Conservation (phyloP, 64 coral and sea anemone genomes). For the Cladopsammia gracilis region DNA sequence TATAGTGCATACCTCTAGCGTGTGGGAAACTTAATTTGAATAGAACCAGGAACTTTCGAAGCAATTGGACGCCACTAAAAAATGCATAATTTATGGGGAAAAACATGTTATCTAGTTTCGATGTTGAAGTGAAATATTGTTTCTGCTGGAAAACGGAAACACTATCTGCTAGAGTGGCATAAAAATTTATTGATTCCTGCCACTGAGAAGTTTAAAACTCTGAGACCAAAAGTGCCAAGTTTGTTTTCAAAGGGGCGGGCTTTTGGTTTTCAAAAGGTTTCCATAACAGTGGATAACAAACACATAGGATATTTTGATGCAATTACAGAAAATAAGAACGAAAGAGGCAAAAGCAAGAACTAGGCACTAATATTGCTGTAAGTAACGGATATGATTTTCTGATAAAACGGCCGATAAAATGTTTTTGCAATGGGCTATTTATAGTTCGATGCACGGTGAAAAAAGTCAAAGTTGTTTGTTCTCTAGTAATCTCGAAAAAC, state of each 20-base stretch:
- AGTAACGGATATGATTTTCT: conserved; percentile 8
- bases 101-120: conserved; percentile 13
- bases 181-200: not conserved
- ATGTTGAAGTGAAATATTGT: conserved; percentile 6
- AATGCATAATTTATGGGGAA: conserved; percentile 25
- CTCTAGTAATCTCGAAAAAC: conserved; percentile 31
- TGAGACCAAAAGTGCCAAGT: not conserved
- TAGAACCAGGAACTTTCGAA: conserved; percentile 53
- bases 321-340: not conserved
- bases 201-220: not conserved
- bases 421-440: not conserved
- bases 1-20: conserved; percentile 39
- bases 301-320: conserved; percentile 23
- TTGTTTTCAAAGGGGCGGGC: conserved; percentile 22
- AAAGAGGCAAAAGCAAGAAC: not conserved
- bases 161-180: not conserved
- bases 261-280: conserved; percentile 32
- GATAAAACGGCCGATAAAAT: conserved; percentile 51
- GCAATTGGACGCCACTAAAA: conserved; percentile 13
- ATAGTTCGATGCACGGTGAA: not conserved
- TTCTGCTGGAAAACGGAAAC: not conserved
- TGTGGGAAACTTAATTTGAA: conserved; percentile 64
- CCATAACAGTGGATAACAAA: conserved; percentile 44
- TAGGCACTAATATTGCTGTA: not conserved
- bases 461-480: conserved; percentile 36